These are phyloP conservation scores for Rhodinocichla rosea DNA, from an alignment of 2,113 vertebrate genomes.

Conservation along the genomic window DNA sequence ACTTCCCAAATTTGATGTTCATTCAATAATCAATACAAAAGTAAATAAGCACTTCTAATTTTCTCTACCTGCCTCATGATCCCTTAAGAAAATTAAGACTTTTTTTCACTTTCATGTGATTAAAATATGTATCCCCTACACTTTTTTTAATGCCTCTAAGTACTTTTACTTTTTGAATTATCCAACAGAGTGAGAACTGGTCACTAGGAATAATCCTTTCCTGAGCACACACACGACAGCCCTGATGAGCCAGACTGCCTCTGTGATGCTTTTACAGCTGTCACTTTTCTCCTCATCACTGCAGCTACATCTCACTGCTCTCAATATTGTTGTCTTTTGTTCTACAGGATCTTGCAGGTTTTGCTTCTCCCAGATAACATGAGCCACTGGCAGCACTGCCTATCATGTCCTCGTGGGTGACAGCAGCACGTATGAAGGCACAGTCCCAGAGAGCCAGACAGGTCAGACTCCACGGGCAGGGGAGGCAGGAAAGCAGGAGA, in stretches of 20 bases:
- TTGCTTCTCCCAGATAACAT: constrained; percentile 20
- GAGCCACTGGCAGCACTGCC: background rate
- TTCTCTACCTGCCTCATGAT: background rate
- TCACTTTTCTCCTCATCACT: background rate
- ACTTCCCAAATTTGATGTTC: background rate
- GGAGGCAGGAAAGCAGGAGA: background rate
- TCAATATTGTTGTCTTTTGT: constrained; percentile 10
- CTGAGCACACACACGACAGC: background rate
- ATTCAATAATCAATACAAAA: background rate
- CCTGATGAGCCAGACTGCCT: background rate
- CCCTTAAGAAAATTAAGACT: background rate
- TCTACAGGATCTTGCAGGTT: constrained; percentile 6
- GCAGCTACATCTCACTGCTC: constrained; percentile 13
- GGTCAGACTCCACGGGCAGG: background rate
- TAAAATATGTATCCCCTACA: background rate
- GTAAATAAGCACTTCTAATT: background rate
- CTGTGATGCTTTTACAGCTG: background rate
- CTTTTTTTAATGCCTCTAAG: background rate
- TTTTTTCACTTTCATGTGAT: background rate
- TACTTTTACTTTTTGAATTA: background rate
- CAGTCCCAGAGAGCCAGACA: background rate
- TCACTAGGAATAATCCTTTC: background rate
- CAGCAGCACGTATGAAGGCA: background rate
- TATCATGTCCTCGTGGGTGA: background rate
- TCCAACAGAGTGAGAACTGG: background rate